Base-by-base conservation (phyloP, 2,113 vertebrate species). In the Myxocyprinus asiaticus region DNA sequence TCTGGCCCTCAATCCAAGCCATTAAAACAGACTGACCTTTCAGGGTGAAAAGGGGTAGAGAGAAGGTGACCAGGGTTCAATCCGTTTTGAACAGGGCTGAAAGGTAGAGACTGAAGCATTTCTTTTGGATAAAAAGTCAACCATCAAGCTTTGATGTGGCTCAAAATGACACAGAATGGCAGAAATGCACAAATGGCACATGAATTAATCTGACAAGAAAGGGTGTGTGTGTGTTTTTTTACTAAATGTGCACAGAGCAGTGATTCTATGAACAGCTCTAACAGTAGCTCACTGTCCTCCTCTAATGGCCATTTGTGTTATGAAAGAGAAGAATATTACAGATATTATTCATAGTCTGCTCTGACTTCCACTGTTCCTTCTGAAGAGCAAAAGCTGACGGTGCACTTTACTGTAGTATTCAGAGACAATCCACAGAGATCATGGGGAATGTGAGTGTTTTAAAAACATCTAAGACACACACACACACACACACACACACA, bases 231-330 rank as follows among this genome's bases (percentile, higher is more conserved):
- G 22, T 44, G 63, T 53, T n/a, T 44, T 59, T 42, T 44, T 43
- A 11, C 33, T 56, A 51, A 53, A 78, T 17, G 10, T 14, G 33
- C 22, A 44, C 58, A 3, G 4, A 56, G 50, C 58, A 45, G 51
- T n/a, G 55, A 33, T 12, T 67, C 53, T 63, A 17, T 17, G 17
- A 79, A 12, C 70, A 70, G 50, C 67, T 14, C 45, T 59, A 67
- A 42, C 22, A 51, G 62, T 50, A 71, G 83, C 83, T 81, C 79
- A 67, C 67, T 71, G 71, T 84, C 83, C 65, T 81, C 83, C 83
- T 79, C 83, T 84, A 84, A 84, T 79, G 83, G 83, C 70, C 66
- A 48, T 65, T 53, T 65, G 44, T 62, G 43, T 69, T 64, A 56
- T 33, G 17, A 75, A 62, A 63, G 56, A 45, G 11, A 10, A 15